A percentile compares a stretch with the other conserved stretches of the same genome.
Conservation (phyloP, 2,113 vertebrate species). For the Formicarius rufipectus region DNA sequence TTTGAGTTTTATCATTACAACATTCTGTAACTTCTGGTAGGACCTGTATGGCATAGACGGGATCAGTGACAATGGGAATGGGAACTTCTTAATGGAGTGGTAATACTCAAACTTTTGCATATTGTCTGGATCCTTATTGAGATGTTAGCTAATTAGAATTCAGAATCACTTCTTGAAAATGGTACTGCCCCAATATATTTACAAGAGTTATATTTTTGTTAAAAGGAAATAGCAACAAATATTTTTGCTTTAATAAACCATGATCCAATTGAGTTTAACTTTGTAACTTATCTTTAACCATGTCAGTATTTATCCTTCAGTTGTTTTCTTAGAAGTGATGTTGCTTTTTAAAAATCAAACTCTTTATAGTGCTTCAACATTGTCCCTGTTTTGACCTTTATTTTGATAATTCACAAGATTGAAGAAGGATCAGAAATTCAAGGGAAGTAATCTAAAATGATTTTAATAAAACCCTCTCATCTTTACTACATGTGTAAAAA, state of each 20-base stretch:
- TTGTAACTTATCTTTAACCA: not conserved
- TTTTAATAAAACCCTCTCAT: accelerated
- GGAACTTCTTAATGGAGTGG: not conserved
- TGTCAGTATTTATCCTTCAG: not conserved
- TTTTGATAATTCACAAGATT: not conserved
- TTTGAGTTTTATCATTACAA: not conserved
- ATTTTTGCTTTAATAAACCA: not conserved
- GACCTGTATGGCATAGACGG: not conserved
- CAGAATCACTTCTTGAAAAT: not conserved
- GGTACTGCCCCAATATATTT: not conserved
- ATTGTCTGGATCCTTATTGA: not conserved
- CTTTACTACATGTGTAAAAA: not conserved
- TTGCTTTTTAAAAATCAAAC: not conserved
- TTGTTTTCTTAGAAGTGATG: not conserved
- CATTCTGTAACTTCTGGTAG: accelerated
- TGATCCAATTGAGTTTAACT: not conserved
- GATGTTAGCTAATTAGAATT: not conserved
- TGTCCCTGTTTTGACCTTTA: not conserved
- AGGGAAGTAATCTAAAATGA: not conserved
- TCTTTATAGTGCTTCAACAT: not conserved
- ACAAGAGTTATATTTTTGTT: not conserved
- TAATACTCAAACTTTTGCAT: not conserved
- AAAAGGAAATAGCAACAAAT: not conserved
- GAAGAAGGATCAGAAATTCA: not conserved
- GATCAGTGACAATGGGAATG: not conserved